Percentiles rank a stretch among this genome's conserved stretches.
phyloP scores from a whole-genome alignment of 2,797 vertebrate genomes.

The Cryptoblepharus egeriae region DNA sequence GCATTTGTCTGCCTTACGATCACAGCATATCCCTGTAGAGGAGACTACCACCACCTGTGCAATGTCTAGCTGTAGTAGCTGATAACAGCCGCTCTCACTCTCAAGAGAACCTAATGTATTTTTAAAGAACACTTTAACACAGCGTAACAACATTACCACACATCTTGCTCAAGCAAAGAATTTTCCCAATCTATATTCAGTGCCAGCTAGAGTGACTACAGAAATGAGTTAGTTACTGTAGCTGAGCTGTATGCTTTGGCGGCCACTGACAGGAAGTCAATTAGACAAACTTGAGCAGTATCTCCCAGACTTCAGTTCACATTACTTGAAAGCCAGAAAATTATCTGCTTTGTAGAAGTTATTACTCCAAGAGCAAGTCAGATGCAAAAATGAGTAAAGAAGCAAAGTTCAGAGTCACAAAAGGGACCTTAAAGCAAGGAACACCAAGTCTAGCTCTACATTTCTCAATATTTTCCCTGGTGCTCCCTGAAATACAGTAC shows the following conservation, averaged over 20 bases:
- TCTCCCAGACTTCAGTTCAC: conserved; percentile 54
- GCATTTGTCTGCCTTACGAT: conserved; percentile 1
- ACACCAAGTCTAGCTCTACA: conserved; percentile 29
- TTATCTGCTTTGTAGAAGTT: conserved; percentile 35
- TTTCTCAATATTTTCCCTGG: neutral
- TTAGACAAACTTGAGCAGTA: conserved; percentile 62
- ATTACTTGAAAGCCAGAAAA: conserved; percentile 49
- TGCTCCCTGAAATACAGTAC: neutral
- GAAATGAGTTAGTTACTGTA: conserved; percentile 67
- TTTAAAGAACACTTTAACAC: conserved; percentile 60
- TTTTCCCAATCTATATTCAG: conserved; percentile 72
- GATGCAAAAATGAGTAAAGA: conserved; percentile 35
- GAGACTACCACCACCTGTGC: conserved; percentile 8
- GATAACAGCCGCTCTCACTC: conserved; percentile 2
- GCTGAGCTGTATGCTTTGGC: conserved; percentile 61
- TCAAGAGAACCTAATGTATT: conserved; percentile 60
- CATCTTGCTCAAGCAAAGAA: conserved; percentile 68
- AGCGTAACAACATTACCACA: conserved; percentile 64
- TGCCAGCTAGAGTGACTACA: conserved; percentile 59
- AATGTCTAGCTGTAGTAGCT: conserved; percentile 26
- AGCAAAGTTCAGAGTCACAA: neutral
- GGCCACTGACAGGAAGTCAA: conserved; percentile 65
- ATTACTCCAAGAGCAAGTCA: conserved; percentile 36
- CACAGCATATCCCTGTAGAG: conserved; percentile 21
- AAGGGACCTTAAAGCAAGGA: conserved; percentile 9